A percentile compares a stretch with the other conserved stretches of the same genome.
Evolutionary conservation across 2,113 vertebrate genomes (phyloP).

Genomic region (Menura novaehollandiae): DNA sequence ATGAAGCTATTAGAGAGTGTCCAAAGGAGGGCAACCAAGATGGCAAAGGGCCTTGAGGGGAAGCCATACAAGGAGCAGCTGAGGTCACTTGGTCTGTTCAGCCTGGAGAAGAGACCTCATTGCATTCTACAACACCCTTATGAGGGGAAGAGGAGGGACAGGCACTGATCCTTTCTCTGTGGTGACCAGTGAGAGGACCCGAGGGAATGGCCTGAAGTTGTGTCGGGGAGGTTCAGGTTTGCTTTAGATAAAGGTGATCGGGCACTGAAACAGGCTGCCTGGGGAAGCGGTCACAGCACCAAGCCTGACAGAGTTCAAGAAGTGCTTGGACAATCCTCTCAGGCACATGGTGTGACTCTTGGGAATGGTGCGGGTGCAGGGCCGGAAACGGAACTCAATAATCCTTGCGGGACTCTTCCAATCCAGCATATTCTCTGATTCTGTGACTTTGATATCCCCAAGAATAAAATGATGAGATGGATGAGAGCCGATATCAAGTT

Average conservation of each 20-base stretch:
- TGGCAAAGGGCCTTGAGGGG: neutral
- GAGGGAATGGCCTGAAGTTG: neutral
- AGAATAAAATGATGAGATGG: neutral
- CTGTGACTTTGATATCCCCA: neutral
- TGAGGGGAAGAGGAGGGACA: neutral
- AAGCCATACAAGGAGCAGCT: accelerated
- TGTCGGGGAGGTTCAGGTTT: neutral
- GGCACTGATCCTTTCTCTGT: neutral
- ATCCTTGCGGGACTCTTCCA: neutral
- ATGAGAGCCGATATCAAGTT: neutral
- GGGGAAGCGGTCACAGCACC: neutral
- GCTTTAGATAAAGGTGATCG: neutral
- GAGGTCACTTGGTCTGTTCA: neutral
- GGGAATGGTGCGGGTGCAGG: neutral
- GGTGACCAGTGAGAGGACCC: neutral
- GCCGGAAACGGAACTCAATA: neutral
- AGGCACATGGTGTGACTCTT: neutral
- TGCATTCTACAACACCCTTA: neutral
- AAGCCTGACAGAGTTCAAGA: neutral
- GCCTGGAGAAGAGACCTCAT: neutral
- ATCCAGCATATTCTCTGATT: neutral
- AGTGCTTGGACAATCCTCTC: accelerated
- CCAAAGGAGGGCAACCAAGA: neutral
- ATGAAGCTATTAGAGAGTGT: neutral
- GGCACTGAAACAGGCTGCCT: neutral